Evolutionary conservation across 1,140 invertebrate genomes (phyloP).

Genomic region (Cotesia vestalis): DNA sequence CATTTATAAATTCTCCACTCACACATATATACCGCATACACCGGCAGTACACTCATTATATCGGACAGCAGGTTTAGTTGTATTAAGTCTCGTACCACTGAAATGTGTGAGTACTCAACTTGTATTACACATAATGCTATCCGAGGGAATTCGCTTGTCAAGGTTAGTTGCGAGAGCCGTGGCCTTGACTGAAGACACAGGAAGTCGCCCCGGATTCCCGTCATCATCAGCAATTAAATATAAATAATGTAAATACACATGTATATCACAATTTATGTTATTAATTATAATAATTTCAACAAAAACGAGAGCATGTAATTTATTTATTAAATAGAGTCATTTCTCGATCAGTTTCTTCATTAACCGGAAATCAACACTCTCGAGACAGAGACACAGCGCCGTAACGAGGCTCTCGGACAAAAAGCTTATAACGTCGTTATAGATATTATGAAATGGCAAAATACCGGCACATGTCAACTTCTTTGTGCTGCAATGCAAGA

Average conservation of each 20-base stretch:
- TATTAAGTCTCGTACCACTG: background rate
- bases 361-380: slow-evolving; percentile 31
- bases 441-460: slow-evolving; percentile 31
- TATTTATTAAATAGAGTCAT: slow-evolving; percentile 27
- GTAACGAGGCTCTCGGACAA: slow-evolving; percentile 10
- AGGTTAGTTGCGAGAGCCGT: slow-evolving; percentile 37
- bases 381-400: too few species aligned
- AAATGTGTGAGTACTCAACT: slow-evolving; percentile 14
- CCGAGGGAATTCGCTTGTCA: slow-evolving; percentile 36
- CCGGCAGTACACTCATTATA: too few species aligned
- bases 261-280: background rate
- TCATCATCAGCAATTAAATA: background rate
- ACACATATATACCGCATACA: background rate
- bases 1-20: slow-evolving; percentile 25
- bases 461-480: slow-evolving; percentile 27
- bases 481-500: too few species aligned
- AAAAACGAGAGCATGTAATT: background rate
- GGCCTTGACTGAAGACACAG: slow-evolving; percentile 34
- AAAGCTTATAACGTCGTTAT: slow-evolving; percentile 28
- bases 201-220: background rate
- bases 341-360: slow-evolving; percentile 28
- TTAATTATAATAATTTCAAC: background rate
- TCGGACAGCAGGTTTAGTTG: slow-evolving; percentile 3
- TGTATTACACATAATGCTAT: too few species aligned
- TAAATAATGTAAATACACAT: background rate